Evolutionary conservation across 2,797 vertebrate species (phyloP), one percentile per base, ranked within the genome.

Genomic region (Falco peregrinus): DNA sequence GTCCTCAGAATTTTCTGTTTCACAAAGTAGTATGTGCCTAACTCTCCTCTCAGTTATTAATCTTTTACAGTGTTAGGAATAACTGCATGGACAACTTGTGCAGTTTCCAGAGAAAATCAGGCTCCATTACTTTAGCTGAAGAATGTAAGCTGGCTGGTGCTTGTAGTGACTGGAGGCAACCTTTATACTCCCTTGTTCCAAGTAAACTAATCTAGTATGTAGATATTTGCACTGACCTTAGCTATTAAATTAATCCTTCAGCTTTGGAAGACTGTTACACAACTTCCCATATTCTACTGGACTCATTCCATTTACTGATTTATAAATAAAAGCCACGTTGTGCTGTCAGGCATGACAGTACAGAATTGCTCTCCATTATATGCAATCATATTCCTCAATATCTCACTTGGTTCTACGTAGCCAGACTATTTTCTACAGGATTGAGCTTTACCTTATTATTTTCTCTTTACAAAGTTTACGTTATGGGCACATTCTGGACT

Each of bases 71-170:
- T 37, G n/a, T 90, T 63, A 53, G 7, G 1, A 76, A 57, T 61
- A 35, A 56, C 16, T 65, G 18, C 28, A 22, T 41, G 8, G 17
- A 50, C 5, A 82, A 63, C 6, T 84, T 39, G 2, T 18, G 7
- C 11, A 77, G 14, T 60, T 89, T 82, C 19, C 69, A 54, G 16
- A 64, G n/a, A 84, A 70, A 89, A 45, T 74, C n/a, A 64, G 7
- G 10, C 3, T 74, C 5, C 26, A 8, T 15, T 47, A 19, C 7
- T 73, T 54, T 29, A 76, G 11, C 18, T 70, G 68, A 51, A 35
- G 35, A 68, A 80, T 4, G 5, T 48, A 77, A 56, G 9, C 12
- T 79, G 18, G 4, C 10, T 85, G 53, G 35, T 0, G 0, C 5
- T 35, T 56, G 9, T 11, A 78, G 28, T 57, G 31, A n/a, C 13